Conservation (phyloP, 2,888 invertebrate genomes). For the Ochropleura leucogaster region DNA sequence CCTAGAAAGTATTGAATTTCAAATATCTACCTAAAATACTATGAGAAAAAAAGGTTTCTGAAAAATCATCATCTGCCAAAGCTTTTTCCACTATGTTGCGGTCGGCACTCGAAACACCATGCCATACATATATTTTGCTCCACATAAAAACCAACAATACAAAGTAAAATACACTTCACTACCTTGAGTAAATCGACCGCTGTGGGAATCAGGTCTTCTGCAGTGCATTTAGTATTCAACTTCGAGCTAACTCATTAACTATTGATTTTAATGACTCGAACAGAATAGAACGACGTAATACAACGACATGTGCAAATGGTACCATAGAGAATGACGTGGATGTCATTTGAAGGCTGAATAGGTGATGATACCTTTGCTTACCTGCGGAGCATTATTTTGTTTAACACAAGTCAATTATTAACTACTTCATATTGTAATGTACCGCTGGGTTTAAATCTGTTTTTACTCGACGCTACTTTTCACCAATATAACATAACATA, state of each 20-base stretch:
- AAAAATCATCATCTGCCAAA: too few species aligned
- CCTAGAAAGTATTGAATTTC: too few species aligned
- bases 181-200: constrained; percentile 43
- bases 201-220: constrained; percentile 49
- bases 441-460: too few species aligned
- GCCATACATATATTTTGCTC: neutral
- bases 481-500: too few species aligned
- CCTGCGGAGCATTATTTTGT: neutral
- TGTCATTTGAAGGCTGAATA: constrained; percentile 24
- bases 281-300: constrained; percentile 32
- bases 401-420: too few species aligned
- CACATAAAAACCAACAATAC: constrained; percentile 7
- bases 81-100: too few species aligned
- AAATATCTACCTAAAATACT: too few species aligned
- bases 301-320: constrained; percentile 16
- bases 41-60: too few species aligned
- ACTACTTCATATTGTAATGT: too few species aligned
- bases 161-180: constrained; percentile 12
- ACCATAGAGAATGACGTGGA: constrained; percentile 27
- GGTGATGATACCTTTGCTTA: neutral
- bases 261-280: constrained; percentile 35
- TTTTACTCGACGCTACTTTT: too few species aligned
- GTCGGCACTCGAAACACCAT: too few species aligned
- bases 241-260: constrained; percentile 37
- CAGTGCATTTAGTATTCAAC: constrained; percentile 44